A percentile compares a stretch with the other conserved stretches of the same genome.
Evolutionary conservation across 2,797 vertebrate genomes (phyloP).

Genomic region (Cottoperca gobio): DNA sequence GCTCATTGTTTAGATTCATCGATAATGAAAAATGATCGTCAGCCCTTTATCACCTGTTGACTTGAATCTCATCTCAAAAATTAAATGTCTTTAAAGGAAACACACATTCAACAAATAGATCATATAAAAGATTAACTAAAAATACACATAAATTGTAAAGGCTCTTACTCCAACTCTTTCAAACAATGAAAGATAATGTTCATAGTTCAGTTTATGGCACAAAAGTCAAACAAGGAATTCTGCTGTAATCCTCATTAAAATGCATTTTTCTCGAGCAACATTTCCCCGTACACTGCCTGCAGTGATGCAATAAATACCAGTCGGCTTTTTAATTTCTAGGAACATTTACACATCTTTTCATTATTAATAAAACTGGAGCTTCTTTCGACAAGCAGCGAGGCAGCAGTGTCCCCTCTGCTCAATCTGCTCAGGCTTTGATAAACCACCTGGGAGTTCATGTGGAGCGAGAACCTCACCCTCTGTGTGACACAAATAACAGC

Average conservation of each 20-base stretch:
- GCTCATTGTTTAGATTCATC: too few relatives aligned
- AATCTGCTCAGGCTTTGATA: slow-evolving; percentile 79
- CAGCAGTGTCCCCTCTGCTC: slow-evolving; percentile 54
- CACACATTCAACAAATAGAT: slow-evolving; percentile 1
- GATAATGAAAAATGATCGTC: not conserved
- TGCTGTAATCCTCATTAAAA: slow-evolving; percentile 43
- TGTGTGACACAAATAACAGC: slow-evolving; percentile 80
- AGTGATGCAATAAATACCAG: slow-evolving; percentile 30
- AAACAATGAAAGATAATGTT: slow-evolving; percentile 3
- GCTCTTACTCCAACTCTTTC: not conserved
- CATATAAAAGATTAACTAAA: not conserved
- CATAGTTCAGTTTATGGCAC: slow-evolving; percentile 3
- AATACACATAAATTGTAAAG: not conserved
- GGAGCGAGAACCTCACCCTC: slow-evolving; percentile 76
- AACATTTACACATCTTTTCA: slow-evolving; percentile 65
- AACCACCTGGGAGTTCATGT: slow-evolving; percentile 80
- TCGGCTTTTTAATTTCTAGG: slow-evolving; percentile 49
- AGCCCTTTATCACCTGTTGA: slow-evolving; percentile 71
- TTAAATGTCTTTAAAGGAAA: slow-evolving; percentile 15
- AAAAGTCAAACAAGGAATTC: slow-evolving; percentile 46
- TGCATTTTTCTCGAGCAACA: slow-evolving; percentile 18
- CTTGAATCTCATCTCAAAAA: slow-evolving; percentile 14
- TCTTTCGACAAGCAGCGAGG: slow-evolving; percentile 37
- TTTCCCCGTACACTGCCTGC: too few relatives aligned
- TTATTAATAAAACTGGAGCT: slow-evolving; percentile 59